Base-by-base conservation (phyloP, 2,797 vertebrate species). In the Rachycentron canadum region DNA sequence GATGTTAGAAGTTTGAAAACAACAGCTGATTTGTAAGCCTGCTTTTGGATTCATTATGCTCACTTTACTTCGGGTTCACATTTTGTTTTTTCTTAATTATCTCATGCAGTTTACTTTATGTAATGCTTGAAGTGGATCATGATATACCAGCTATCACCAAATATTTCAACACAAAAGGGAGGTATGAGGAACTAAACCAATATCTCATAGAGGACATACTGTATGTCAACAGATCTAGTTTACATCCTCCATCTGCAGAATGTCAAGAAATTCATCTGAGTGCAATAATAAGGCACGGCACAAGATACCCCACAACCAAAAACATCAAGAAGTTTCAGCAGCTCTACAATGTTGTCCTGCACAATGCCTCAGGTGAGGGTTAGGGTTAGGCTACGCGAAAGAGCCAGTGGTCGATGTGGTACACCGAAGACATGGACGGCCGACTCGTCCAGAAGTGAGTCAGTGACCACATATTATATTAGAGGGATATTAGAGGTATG, bases 91-190 rank as follows among this genome's bases (percentile, higher is more conserved):
- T 62, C 34, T 57, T 73, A 26, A 30, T 69, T n/a, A 50, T 73
- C 43, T 72, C 52, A 1, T 72, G 62, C 34, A 85, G 28, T 79
- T 72, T 62, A 36, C n/a, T 25, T 40, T 2, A 58, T n/a, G 70
- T 65, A 10, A 16, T 2, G 0, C 47, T 26, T 19, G 45, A 68
- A 30, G 49, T 62, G 12, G 68, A 62, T 19, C 8, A 11, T 12
- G 45, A 53, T 0, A 86, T 92, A 26, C 94, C 94, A 21, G 66
- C 67, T 0, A 87, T 98, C 10, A 95, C 94, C 10, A 82, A 88
- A 23, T 96, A 96, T 79, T 98, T 98, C 87, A 95, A 93, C 80
- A 98, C 96, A 0, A 98, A 98, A 91, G 96, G 95, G 1, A 94
- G 97, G 41, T 98, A 98, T 30, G 96, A 98, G 82, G 97, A 98